Evolutionary conservation across 2,113 vertebrate genomes (phyloP), one percentile per base, ranked within the genome.

Genomic region (Agapornis roseicollis): DNA sequence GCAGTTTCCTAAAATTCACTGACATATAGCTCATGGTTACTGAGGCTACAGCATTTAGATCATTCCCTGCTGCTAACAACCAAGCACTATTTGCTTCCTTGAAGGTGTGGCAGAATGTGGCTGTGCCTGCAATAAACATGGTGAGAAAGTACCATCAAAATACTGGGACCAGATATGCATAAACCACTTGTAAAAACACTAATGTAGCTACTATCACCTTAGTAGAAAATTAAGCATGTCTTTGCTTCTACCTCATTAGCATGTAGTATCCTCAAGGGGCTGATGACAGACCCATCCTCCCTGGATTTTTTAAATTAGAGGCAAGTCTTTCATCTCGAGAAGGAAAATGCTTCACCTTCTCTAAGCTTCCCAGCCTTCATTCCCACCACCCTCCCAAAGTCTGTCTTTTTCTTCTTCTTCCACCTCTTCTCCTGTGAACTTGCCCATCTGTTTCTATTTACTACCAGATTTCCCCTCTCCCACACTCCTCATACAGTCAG

Each of bases 381-480:
- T 61, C 25, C 64, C 41, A 88, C 31, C 28, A 80, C 28, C 28
- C 19, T 85, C 53, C 44, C 35, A 79, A 89, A 87, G 11, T 76
- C 6, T 89, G 10, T 9, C 4, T 49, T 70, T 33, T 78, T 61
- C 28, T 63, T 14, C 23, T 81, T 76, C 41, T 94, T 90, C 52
- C 33, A 72, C 22, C 31, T 85, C 70, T 80, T 91, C 37, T 93
- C n/a, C 42, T 92, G 70, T 69, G 65, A 92, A 69, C 37, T 91
- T 56, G 37, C n/a, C 80, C 77, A 69, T 69, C 80, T 92, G 86
- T 92, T 93, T 94, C 70, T 80, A 39, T 82, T 95, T 85, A 65
- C 44, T 56, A 90, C 41, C 88, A 80, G 88, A 85, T 83, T 73
- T 73, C 41, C 28, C 37, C n/a, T 31, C 58, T 88, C 78, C 74